Conservation (phyloP, 1,140 invertebrate species). For the Brachionus rubens region DNA sequence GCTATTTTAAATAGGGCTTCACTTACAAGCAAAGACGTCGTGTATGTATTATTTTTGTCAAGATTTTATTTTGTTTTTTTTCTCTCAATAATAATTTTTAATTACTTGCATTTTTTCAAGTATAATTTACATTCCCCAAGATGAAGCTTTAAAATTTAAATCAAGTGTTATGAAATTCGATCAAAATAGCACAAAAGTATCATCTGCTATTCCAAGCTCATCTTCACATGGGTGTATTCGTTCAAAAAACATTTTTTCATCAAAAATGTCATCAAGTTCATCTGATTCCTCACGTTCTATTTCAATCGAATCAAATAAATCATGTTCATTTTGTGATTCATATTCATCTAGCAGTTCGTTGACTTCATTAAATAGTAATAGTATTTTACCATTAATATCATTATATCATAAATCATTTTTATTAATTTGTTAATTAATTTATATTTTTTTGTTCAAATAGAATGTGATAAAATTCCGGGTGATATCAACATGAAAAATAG, state of each 20-base stretch:
- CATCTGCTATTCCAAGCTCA: too few species aligned
- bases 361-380: too few species aligned
- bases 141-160: constrained; percentile 6
- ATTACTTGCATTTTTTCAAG: background rate
- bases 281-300: background rate
- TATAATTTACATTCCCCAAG: background rate
- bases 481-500: too few species aligned
- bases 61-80: background rate
- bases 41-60: constrained; percentile 49
- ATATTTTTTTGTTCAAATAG: too few species aligned
- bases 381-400: too few species aligned
- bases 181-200: background rate
- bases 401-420: too few species aligned
- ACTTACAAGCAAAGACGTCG: constrained; percentile 63
- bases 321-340: too few species aligned
- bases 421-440: too few species aligned
- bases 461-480: too few species aligned
- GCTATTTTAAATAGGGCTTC: constrained; percentile 67
- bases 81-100: background rate
- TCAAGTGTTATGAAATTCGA: background rate
- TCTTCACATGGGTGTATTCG: too few species aligned
- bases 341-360: too few species aligned
- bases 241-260: too few species aligned
- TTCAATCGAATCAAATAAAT: background rate
- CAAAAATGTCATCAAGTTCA: background rate